Evolutionary conservation across 2,888 invertebrate genomes (phyloP).

Genomic region (Leucophenga maculata): DNA sequence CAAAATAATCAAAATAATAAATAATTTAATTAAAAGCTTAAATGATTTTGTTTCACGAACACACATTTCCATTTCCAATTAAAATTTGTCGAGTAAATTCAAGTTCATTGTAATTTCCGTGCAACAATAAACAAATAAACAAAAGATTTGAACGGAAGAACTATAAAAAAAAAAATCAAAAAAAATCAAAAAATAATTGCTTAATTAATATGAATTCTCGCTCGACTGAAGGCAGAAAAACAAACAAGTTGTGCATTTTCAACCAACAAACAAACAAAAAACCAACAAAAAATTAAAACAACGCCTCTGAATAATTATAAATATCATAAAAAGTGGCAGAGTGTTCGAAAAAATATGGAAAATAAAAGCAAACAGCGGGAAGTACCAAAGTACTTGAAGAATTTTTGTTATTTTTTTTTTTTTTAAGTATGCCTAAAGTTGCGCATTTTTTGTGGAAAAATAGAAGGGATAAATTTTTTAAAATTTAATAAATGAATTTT

Average conservation of each 20-base stretch:
- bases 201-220: background rate
- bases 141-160: background rate
- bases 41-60: too few relatives aligned
- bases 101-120: conserved; percentile 11
- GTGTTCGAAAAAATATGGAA: background rate
- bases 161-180: background rate
- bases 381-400: too few relatives aligned
- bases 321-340: too few relatives aligned
- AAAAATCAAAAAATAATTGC: conserved; percentile 10
- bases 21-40: too few relatives aligned
- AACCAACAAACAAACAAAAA: background rate
- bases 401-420: too few relatives aligned
- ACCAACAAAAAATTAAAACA: background rate
- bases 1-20: too few relatives aligned
- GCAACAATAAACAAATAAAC: background rate
- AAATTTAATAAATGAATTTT: too few relatives aligned
- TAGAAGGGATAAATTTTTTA: too few relatives aligned
- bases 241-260: background rate
- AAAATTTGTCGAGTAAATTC: background rate
- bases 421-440: too few relatives aligned
- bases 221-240: background rate
- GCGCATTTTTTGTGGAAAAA: too few relatives aligned
- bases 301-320: too few relatives aligned
- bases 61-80: too few relatives aligned
- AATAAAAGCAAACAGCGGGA: background rate